Conservation (phyloP, 2,888 invertebrate genomes). For the Spatulosminthurus flaviceps region DNA sequence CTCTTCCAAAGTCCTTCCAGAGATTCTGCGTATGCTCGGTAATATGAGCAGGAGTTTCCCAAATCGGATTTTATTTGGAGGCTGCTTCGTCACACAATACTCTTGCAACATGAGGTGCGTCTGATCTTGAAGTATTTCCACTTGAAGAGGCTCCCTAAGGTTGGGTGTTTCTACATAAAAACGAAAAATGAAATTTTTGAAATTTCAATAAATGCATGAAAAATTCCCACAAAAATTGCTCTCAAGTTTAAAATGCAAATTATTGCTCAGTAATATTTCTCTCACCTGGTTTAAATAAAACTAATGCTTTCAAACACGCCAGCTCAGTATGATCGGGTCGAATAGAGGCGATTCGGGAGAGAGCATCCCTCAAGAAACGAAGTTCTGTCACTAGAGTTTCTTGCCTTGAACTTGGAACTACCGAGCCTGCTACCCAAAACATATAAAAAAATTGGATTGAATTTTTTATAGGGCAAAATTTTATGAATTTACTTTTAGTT, state of each 20-base stretch:
- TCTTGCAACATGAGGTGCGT: conserved; percentile 77
- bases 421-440: conserved; percentile 65
- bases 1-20: conserved; percentile 72
- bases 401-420: conserved; percentile 70
- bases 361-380: conserved; percentile 73
- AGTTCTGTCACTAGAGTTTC: conserved; percentile 71
- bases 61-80: conserved; percentile 71
- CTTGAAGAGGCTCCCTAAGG: conserved; percentile 71
- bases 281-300: conserved; percentile 82
- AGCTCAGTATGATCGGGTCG: conserved; percentile 83
- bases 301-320: conserved; percentile 83
- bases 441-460: too few relatives aligned
- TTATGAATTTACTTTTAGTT: too few relatives aligned
- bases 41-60: conserved; percentile 79
- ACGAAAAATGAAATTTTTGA: too few relatives aligned
- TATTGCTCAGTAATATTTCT: background rate
- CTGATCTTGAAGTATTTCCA: conserved; percentile 79
- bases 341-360: conserved; percentile 74
- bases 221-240: too few relatives aligned
- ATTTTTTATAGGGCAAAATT: too few relatives aligned
- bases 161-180: conserved; percentile 76
- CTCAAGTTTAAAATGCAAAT: too few relatives aligned
- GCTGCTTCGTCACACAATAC: conserved; percentile 60
- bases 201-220: too few relatives aligned
- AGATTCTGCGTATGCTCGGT: conserved; percentile 73